Base-by-base conservation (phyloP, 2,888 invertebrate genomes). In the Andrena bicolor region DNA sequence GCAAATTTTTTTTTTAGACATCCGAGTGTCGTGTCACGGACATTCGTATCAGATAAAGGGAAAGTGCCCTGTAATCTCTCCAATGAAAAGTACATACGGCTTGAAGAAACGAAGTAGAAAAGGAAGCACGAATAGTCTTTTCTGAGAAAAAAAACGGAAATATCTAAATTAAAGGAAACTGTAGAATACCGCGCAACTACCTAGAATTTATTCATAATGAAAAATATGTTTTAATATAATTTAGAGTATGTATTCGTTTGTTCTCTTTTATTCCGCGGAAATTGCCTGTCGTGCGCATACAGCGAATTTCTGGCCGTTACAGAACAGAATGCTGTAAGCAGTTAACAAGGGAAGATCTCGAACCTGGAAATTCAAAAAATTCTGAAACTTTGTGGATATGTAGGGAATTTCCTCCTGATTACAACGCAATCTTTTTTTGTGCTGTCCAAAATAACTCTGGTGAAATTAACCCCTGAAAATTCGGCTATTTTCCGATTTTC, bases 241-340 rank as follows among this genome's bases (percentile, higher is more conserved):
- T 85, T 56, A n/a, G n/a, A n/a, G n/a, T n/a, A n/a, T n/a, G n/a
- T 85, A 83, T 83, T 85, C 83, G 83, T 77, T 85, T 80, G 75
- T 83, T 80, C 73, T 79, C 73, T 66, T 53, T 41, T 48, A 51
- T 66, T 82, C 76, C 75, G 76, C 76, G 80, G 77, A 79, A 82
- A 81, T 79, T 80, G 69, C 75, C 78, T 79, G 85, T 64, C 74
- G 73, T 76, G 60, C 32, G 58, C 51, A 26, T 60, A 65, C 73
- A 73, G 58, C 65, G 76, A 73, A 73, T 73, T 69, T 76, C 72
- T 41, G 69, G 28, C 49, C 49, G 51, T 58, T 35, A 23, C 20
- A 53, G 51, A 30, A 30, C 28, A 8, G 30, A 64, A 51, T n/a
- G 32, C 63, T 71, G 56, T n/a, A 7, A 26, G 23, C 8, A n/a